Evolutionary conservation across 2,797 vertebrate species (phyloP), one percentile per base, ranked within the genome.

Genomic region (Micrastur ruficollis): DNA sequence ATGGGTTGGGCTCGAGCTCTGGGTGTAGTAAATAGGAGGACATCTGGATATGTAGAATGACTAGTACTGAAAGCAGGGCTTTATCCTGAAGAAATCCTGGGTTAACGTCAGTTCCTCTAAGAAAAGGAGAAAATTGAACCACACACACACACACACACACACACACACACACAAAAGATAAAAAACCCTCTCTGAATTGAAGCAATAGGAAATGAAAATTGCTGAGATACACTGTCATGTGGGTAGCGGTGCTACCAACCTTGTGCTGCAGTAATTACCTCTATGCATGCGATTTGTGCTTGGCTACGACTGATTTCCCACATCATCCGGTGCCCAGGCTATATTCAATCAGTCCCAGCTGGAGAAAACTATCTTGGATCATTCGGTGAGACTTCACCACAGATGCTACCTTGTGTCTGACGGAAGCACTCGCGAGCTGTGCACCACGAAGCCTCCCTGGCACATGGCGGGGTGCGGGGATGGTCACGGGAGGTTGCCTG

Each of bases 131-230:
- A 95, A 95, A 94, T 55, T 58, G 44, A 95, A 89, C 83, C n/a
- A 61, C 49, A 3, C 36, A 7, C 32, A 21, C 4, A 31, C 8
- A 9, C 36, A 7, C 32, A 21, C 4, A 31, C 8, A 9, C 36
- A 7, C 32, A 21, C 4, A 31, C 8, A 9, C 2, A 23, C 74
- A 42, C 70, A 70, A 49, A 21, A 26, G 16, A 29, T 29, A 19
- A 61, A 75, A 92, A 85, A 36, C 9, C 86, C 72, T 82, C 84
- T 84, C 81, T 96, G 70, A 94, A 67, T 80, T 47, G 96, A 96
- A 97, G 97, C 92, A 70, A 61, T 87, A 97, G 89, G 93, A 96
- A 96, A 95, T 95, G 94, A 97, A 86, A 98, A 87, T 82, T 92
- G 95, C 86, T 97, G 88, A 96, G 82, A 91, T 91, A 91, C 2